Conservation (phyloP, 2,113 vertebrate genomes). For the Heteronetta atricapilla region DNA sequence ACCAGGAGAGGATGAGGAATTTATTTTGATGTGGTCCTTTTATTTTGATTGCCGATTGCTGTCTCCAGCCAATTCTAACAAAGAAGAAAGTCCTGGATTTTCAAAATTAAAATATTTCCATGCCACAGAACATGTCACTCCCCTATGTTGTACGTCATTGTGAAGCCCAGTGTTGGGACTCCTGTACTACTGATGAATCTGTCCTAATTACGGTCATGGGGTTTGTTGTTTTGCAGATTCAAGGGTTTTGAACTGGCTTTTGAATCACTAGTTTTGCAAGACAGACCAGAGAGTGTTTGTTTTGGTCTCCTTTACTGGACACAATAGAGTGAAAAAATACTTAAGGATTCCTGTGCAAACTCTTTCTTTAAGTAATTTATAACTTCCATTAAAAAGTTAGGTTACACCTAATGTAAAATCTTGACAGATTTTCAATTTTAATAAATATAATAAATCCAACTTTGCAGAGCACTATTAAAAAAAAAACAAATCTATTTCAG, state of each 20-base stretch:
- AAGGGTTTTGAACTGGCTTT: not conserved
- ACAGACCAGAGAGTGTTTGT: not conserved
- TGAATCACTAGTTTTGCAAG: not conserved
- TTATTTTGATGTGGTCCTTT: not conserved
- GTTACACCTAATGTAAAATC: not conserved
- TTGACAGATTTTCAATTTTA: not conserved
- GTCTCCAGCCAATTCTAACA: not conserved
- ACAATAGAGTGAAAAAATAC: not conserved
- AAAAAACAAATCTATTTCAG: not conserved
- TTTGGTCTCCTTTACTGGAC: not conserved
- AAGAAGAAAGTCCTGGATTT: not conserved
- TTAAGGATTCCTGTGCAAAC: not conserved
- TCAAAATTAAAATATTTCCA: not conserved
- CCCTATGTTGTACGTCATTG: not conserved
- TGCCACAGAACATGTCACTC: not conserved
- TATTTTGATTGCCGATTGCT: not conserved
- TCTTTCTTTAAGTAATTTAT: not conserved
- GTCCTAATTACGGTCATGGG: not conserved
- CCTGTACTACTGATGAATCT: not conserved
- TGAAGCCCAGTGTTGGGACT: not conserved
- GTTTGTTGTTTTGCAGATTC: not conserved
- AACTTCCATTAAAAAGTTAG: not conserved
- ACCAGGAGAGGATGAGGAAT: not conserved
- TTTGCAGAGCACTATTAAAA: not conserved
- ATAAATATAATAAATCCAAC: not conserved